Percentiles rank a stretch among this genome's conserved stretches.
Evolutionary conservation across 2,797 vertebrate species (phyloP).

Genomic region (Bradypodion ventrale): DNA sequence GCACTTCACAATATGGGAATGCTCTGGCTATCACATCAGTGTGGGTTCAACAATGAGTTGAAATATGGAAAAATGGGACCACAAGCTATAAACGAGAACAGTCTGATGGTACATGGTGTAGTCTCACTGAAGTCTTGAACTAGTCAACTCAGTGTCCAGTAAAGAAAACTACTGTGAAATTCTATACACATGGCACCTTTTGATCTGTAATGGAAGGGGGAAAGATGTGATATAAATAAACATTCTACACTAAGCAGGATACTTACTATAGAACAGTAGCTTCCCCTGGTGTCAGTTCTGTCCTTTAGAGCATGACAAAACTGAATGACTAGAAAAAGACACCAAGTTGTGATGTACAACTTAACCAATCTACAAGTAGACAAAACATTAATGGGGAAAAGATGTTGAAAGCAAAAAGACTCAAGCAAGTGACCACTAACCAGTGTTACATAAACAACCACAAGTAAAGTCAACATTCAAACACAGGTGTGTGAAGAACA

Average conservation of each 20-base stretch:
- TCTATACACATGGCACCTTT: not conserved
- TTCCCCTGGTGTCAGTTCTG: not conserved
- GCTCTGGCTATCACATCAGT: not conserved
- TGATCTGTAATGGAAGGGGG: not conserved
- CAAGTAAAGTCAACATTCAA: not conserved
- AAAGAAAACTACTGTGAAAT: not conserved
- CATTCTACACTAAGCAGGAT: not conserved
- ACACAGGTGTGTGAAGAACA: not conserved
- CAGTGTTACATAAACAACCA: not conserved
- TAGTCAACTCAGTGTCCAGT: not conserved
- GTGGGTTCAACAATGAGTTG: not conserved
- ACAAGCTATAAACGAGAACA: not conserved
- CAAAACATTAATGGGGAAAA: not conserved
- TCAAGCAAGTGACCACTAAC: not conserved
- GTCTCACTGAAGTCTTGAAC: not conserved
- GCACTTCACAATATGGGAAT: not conserved
- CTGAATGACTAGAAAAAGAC: not conserved
- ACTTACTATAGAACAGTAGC: not conserved
- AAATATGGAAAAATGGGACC: not conserved
- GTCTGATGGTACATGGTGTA: not conserved
- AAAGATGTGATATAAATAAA: not conserved
- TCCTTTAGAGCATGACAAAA: not conserved
- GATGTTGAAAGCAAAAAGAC: not conserved
- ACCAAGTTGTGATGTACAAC: not conserved
- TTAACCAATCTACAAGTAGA: not conserved